Percentiles rank a stretch among this genome's conserved stretches.
Conservation (phyloP, 1,140 invertebrate species). For the Drosophila tsacasi region DNA sequence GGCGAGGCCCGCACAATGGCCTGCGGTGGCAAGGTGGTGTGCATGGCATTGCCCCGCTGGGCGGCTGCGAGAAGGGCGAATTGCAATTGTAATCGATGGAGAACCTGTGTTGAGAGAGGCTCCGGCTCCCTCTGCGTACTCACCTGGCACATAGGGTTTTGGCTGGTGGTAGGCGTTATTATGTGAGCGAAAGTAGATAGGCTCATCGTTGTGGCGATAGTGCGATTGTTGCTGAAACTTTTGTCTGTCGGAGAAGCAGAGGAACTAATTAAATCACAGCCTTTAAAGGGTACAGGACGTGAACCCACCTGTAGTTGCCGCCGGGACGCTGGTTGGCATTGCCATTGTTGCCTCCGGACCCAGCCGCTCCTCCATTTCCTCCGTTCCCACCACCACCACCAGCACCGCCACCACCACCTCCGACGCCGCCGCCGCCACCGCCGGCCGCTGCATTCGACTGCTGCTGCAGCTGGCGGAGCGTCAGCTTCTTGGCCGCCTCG, state of each 20-base stretch:
- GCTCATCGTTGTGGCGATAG: slow-evolving; percentile 84
- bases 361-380: slow-evolving; percentile 32
- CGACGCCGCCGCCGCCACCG: slow-evolving; percentile 22
- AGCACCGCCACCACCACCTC: slow-evolving; percentile 25
- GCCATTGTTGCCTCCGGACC: slow-evolving; percentile 50
- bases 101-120: background rate
- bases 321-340: slow-evolving; percentile 69
- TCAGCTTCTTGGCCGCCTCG: slow-evolving; percentile 80
- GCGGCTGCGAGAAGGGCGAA: slow-evolving; percentile 45
- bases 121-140: slow-evolving; percentile 10
- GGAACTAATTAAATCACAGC: background rate
- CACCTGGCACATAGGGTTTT: slow-evolving; percentile 84
- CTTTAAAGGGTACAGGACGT: background rate
- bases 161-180: slow-evolving; percentile 82
- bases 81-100: background rate
- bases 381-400: slow-evolving; percentile 45
- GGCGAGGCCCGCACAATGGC: slow-evolving; percentile 77
- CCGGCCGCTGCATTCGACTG: slow-evolving; percentile 65
- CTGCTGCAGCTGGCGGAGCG: slow-evolving; percentile 76
- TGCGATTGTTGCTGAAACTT: slow-evolving; percentile 84
- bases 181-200: slow-evolving; percentile 84
- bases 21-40: slow-evolving; percentile 77
- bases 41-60: slow-evolving; percentile 79
- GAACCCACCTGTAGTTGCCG: slow-evolving; percentile 71
- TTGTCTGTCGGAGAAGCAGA: slow-evolving; percentile 50